Conservation (phyloP, 2,888 invertebrate species). For the Tiliacea aurago region DNA sequence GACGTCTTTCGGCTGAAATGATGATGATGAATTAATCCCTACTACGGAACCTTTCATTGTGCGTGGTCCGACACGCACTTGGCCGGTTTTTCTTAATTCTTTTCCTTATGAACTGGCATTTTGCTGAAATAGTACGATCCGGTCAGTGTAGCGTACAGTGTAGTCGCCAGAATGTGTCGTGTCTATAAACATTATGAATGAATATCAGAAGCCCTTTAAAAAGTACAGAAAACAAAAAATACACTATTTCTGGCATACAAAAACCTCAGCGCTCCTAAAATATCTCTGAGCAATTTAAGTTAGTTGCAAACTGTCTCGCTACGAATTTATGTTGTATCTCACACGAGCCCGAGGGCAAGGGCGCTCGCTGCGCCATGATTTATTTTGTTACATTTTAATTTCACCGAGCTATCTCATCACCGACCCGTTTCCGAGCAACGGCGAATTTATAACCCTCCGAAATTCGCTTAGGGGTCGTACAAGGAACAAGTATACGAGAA, state of each 20-base stretch:
- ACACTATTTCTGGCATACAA: background rate
- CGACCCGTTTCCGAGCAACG: constrained; percentile 65
- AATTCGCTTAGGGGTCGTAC: constrained; percentile 57
- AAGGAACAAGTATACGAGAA: constrained; percentile 24
- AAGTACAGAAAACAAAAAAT: background rate
- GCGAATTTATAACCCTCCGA: constrained; percentile 68
- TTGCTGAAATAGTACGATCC: background rate
- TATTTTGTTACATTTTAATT: constrained; percentile 83
- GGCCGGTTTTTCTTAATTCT: no score
- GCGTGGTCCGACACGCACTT: no score
- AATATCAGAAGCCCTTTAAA: background rate
- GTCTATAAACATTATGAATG: background rate
- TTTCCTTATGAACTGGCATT: background rate
- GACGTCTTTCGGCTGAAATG: no score
- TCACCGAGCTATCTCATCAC: constrained; percentile 79
- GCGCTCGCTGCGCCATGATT: constrained; percentile 72
- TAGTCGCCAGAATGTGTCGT: background rate
- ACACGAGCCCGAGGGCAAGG: constrained; percentile 64
- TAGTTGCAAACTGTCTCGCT: constrained; percentile 62
- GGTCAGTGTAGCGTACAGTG: background rate
- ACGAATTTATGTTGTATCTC: constrained; percentile 66
- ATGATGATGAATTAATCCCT: no score
- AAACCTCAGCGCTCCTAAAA: constrained; percentile 31
- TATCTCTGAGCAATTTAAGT: constrained; percentile 63
- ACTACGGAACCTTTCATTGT: no score